These are phyloP conservation scores for Zaprionus lachaisei DNA, from an alignment of 1,140 invertebrate species.

Conservation along the genomic window DNA sequence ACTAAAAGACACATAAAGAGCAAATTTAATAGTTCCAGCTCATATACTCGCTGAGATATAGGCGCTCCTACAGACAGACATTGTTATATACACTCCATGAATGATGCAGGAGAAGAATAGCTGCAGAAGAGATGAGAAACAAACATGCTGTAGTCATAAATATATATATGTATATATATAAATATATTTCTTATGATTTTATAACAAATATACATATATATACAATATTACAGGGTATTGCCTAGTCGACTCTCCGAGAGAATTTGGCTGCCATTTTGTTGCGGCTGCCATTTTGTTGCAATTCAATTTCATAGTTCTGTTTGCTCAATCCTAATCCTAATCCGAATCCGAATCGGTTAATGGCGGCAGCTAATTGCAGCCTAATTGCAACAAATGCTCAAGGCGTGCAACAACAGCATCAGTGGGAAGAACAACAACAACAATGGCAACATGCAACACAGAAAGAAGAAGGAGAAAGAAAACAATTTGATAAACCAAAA, in stretches of 20 bases:
- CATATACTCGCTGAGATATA: no score
- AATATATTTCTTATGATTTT: no score
- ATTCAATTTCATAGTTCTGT: slow-evolving; percentile 3
- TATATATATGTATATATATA: no score
- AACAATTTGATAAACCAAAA: neutral
- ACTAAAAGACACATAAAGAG: no score
- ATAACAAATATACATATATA: no score
- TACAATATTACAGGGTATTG: neutral
- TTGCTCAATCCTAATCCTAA: slow-evolving; percentile 5
- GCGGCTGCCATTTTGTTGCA: slow-evolving; percentile 19
- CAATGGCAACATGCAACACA: neutral
- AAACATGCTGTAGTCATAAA: no score
- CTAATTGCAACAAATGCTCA: slow-evolving; percentile 28
- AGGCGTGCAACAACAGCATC: neutral
- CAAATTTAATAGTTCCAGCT: no score
- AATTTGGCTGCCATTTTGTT: neutral
- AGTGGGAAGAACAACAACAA: neutral
- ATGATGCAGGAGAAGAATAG: no score
- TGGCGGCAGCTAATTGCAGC: slow-evolving; percentile 12
- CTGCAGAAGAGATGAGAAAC: no score
- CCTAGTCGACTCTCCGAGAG: neutral
- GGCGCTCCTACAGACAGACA: no score
- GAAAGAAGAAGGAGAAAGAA: neutral
- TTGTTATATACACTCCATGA: no score
- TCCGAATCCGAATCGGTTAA: slow-evolving; percentile 6